Conservation (phyloP, 2,113 vertebrate species). For the Opisthocomus hoazin region DNA sequence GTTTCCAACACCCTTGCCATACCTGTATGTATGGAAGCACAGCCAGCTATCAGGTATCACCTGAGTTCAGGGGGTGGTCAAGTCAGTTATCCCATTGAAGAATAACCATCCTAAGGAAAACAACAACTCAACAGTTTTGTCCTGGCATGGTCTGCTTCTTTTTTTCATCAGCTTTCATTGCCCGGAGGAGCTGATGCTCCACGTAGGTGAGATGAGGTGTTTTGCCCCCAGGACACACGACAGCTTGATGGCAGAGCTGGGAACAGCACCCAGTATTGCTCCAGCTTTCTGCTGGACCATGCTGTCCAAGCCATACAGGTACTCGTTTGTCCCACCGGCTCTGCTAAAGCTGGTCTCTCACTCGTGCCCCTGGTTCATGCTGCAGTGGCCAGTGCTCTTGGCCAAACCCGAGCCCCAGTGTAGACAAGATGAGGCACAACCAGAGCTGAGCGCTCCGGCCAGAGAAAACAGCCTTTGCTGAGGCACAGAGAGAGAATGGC, state of each 20-base stretch:
- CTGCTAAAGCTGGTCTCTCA: fast-evolving
- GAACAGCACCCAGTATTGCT: too few relatives aligned
- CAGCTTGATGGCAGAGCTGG: background rate
- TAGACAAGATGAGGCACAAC: background rate
- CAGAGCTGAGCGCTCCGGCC: background rate
- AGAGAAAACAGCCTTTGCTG: conserved; percentile 13
- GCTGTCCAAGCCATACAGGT: background rate
- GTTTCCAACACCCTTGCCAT: background rate
- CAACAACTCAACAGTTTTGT: background rate
- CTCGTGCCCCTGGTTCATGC: background rate
- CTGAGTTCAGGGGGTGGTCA: too few relatives aligned
- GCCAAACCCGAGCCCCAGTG: background rate
- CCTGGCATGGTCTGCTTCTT: background rate
- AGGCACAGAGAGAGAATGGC: background rate
- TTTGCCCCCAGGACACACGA: fast-evolving
- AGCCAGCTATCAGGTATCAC: fast-evolving
- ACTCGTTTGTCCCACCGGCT: background rate
- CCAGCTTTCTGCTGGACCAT: background rate
- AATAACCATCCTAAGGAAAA: background rate
- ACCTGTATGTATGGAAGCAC: fast-evolving
- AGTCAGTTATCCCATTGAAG: background rate
- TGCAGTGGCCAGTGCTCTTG: background rate
- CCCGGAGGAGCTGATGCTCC: background rate
- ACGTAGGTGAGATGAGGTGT: too few relatives aligned
- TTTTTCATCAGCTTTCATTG: background rate